Conservation (phyloP, 2,797 vertebrate species). For the Eurystomus glaucurus region DNA sequence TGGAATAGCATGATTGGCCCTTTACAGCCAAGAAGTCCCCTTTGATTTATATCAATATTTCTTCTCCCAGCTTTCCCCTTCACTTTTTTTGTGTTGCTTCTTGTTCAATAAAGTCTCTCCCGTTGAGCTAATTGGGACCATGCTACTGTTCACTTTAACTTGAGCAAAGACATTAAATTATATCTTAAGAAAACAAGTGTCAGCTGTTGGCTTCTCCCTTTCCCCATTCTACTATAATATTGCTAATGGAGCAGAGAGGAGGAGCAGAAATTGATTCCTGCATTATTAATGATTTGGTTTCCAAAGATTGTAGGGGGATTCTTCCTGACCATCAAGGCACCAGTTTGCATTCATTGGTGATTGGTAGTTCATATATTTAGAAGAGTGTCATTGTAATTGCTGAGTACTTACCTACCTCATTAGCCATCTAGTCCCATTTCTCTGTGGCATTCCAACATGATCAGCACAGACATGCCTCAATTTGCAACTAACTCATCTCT, state of each 20-base stretch:
- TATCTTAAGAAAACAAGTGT: neutral
- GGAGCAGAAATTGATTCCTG: constrained; percentile 52
- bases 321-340: constrained; percentile 36
- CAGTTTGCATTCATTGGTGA: constrained; percentile 35
- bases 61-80: neutral
- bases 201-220: neutral
- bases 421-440: neutral
- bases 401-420: constrained; percentile 15
- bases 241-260: neutral
- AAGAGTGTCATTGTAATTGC: neutral
- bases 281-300: constrained; percentile 64
- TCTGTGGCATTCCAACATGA: neutral
- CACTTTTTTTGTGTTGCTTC: neutral
- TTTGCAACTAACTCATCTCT: neutral
- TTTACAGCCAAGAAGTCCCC: neutral
- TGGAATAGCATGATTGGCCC: neutral
- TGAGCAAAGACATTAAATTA: neutral
- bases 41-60: neutral
- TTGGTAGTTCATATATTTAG: constrained; percentile 23
- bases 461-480: neutral
- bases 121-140: neutral
- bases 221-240: neutral
- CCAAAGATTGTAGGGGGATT: neutral
- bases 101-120: neutral
- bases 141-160: neutral